These are phyloP conservation scores for Rugalucina vietnamica DNA, from an alignment of 2,888 invertebrate genomes.

Conservation along the genomic window DNA sequence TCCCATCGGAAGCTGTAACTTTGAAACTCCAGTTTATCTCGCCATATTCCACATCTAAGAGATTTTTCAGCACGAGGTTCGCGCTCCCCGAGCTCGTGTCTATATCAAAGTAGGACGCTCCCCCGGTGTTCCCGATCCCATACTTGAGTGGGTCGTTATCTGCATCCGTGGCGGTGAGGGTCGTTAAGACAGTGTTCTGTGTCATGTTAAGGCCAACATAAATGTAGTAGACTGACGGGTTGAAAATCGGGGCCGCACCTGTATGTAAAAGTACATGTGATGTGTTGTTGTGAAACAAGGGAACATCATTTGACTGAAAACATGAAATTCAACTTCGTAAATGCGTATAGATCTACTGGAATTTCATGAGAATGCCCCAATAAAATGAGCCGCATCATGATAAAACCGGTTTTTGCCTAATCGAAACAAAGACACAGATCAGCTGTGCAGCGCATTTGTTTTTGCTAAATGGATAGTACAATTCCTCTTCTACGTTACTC, in stretches of 20 bases:
- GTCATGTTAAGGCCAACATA: neutral
- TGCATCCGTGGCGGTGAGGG: neutral
- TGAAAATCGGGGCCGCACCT: neutral
- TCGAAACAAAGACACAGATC: too few relatives aligned
- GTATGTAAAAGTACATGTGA: too few relatives aligned
- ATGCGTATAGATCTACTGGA: too few relatives aligned
- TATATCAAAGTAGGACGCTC: neutral
- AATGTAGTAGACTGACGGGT: neutral
- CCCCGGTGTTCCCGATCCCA: neutral
- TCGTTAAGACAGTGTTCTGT: neutral
- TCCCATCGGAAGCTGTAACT: slow-evolving; percentile 39
- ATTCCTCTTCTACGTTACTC: too few relatives aligned
- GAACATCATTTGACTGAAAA: too few relatives aligned
- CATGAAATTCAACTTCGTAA: too few relatives aligned
- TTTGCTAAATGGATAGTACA: too few relatives aligned
- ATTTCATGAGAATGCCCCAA: too few relatives aligned
- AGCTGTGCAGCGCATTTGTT: too few relatives aligned
- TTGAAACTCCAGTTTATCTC: slow-evolving; percentile 31
- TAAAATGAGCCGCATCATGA: too few relatives aligned
- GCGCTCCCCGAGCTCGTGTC: neutral
- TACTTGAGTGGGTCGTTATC: neutral
- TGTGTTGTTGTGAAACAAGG: too few relatives aligned
- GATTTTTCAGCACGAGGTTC: slow-evolving; percentile 24
- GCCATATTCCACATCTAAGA: slow-evolving; percentile 57
- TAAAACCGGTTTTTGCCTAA: too few relatives aligned